Conservation (phyloP, 2,888 invertebrate species). For the Tenthredo scrophulariae region DNA sequence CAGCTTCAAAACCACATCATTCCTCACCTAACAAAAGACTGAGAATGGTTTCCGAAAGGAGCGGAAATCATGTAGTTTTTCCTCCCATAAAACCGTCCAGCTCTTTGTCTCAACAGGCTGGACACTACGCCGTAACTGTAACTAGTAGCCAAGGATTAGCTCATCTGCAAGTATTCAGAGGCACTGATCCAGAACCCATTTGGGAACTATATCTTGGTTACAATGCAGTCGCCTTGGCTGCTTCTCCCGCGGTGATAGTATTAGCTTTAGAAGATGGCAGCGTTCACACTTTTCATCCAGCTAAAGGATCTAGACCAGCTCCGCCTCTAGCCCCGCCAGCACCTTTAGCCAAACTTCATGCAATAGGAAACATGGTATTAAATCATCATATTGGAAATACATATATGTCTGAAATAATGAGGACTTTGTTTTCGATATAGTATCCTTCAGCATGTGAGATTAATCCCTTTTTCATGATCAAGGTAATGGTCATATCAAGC, state of each 20-base stretch:
- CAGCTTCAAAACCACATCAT: constrained; percentile 65
- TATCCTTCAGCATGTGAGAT: background rate
- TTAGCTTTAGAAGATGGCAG: constrained; percentile 75
- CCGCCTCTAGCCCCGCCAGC: constrained; percentile 75
- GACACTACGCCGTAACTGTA: constrained; percentile 75
- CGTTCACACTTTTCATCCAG: constrained; percentile 74
- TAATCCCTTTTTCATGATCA: background rate
- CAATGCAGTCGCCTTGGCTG: constrained; percentile 74
- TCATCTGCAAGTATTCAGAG: constrained; percentile 75
- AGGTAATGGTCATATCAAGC: constrained; percentile 77
- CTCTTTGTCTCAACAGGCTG: constrained; percentile 74
- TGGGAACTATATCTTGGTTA: constrained; percentile 76
- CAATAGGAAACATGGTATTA: constrained; percentile 73
- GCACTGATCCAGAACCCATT: constrained; percentile 72
- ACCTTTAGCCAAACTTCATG: constrained; percentile 74
- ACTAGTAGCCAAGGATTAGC: constrained; percentile 72
- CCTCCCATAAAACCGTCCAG: constrained; percentile 72
- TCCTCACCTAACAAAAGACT: constrained; percentile 68
- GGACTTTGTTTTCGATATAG: background rate
- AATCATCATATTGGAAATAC: background rate
- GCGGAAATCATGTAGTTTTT: constrained; percentile 67
- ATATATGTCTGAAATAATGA: background rate
- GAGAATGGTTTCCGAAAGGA: constrained; percentile 69
- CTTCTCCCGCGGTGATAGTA: constrained; percentile 74
- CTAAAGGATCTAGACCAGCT: constrained; percentile 72